Conservation (phyloP, 2,888 invertebrate genomes). For the Sinopyrophorus schimmeli region DNA sequence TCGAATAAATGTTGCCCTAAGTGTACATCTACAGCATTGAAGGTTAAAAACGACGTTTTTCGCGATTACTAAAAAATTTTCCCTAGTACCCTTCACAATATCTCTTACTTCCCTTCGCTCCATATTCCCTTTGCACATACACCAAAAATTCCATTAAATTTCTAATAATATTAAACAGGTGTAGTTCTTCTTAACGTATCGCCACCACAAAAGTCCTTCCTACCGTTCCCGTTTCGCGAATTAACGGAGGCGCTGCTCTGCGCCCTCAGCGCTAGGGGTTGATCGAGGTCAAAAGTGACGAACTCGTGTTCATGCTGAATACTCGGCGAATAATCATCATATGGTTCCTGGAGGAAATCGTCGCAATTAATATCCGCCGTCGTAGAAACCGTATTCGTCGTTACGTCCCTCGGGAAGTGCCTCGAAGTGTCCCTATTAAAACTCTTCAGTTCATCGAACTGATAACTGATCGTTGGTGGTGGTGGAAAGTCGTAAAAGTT, state of each 20-base stretch:
- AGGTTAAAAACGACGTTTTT: no score
- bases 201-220: conserved; percentile 54
- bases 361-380: conserved; percentile 62
- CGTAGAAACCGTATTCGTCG: conserved; percentile 70
- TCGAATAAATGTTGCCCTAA: no score
- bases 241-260: conserved; percentile 50
- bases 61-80: no score
- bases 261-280: conserved; percentile 51
- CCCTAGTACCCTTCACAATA: no score
- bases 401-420: conserved; percentile 63
- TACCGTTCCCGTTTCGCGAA: conserved; percentile 45
- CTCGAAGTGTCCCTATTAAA: conserved; percentile 40
- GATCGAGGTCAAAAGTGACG: conserved; percentile 71
- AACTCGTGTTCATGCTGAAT: conserved; percentile 66
- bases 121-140: not conserved
- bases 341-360: conserved; percentile 48
- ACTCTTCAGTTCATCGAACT: conserved; percentile 58
- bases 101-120: no score
- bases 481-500: conserved; percentile 68
- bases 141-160: no score
- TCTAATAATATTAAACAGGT: conserved; percentile 61
- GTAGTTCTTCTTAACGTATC: conserved; percentile 64
- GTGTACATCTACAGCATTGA: no score
- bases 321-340: conserved; percentile 62
- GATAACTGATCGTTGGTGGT: conserved; percentile 66